These are phyloP conservation scores for Conopomorpha cramerella DNA, from an alignment of 1,140 invertebrate species.

Conservation along the genomic window DNA sequence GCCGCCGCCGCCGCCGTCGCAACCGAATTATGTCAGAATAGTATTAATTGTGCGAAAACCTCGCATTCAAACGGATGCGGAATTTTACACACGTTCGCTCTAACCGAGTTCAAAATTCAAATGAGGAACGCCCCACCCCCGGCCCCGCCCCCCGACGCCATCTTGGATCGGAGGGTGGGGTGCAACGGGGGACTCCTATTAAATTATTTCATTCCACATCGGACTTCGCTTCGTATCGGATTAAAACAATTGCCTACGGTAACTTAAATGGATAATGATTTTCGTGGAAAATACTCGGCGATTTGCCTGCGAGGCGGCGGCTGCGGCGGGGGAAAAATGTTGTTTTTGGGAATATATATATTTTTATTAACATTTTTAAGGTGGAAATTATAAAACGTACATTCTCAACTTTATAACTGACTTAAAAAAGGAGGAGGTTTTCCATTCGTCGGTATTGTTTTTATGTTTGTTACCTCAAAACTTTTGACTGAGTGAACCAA, in stretches of 20 bases:
- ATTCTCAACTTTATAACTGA: no score
- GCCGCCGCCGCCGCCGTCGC: conserved; percentile 9
- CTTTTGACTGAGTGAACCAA: no score
- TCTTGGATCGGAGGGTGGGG: conserved; percentile 35
- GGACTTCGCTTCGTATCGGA: conserved; percentile 46
- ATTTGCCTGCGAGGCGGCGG: no score
- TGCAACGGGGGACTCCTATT: conserved; percentile 41
- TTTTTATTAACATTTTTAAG: no score
- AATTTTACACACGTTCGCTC: conserved; percentile 47
- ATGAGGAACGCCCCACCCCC: conserved; percentile 51
- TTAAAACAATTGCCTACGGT: conserved; percentile 57
- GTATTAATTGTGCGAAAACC: conserved; percentile 59
- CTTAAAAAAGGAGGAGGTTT: no score
- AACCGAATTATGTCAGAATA: conserved; percentile 48
- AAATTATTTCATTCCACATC: conserved; percentile 58
- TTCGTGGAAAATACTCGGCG: conserved; percentile 50
- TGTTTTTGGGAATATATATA: no score
- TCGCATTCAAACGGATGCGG: no score
- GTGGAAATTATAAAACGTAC: no score
- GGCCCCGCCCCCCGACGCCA: conserved; percentile 49
- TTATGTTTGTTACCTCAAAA: no score
- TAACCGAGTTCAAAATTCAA: conserved; percentile 55
- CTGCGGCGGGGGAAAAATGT: no score
- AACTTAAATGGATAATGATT: conserved; percentile 57
- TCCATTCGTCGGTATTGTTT: no score